These are phyloP conservation scores for Tychaedon coryphoeus DNA, from an alignment of 2,113 vertebrate species.

Conservation along the genomic window DNA sequence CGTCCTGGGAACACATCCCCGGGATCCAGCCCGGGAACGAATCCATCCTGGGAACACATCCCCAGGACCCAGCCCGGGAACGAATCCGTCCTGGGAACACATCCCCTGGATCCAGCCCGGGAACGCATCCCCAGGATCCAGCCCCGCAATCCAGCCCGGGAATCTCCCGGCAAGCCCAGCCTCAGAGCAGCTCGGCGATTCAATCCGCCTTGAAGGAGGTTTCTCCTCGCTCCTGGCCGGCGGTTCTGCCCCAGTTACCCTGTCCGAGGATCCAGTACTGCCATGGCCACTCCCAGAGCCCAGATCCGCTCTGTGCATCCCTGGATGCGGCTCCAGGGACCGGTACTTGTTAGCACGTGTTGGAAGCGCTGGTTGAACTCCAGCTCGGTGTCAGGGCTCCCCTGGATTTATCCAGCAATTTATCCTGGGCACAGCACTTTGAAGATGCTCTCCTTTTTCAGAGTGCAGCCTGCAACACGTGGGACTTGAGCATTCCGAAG, in stretches of 20 bases:
- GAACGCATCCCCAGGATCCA: neutral
- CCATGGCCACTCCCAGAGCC: accelerated
- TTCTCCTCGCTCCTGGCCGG: neutral
- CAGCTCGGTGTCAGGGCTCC: neutral
- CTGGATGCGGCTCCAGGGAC: neutral
- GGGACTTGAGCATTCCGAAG: neutral
- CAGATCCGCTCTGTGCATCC: neutral
- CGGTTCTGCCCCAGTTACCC: neutral
- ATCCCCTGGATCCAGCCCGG: neutral
- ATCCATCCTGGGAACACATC: no score
- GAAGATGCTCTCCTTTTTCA: neutral
- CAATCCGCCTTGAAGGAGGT: accelerated
- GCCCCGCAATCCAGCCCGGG: neutral
- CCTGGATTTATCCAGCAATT: neutral
- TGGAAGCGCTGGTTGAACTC: neutral
- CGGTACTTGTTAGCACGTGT: neutral
- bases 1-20: no score
- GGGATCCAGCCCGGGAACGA: accelerated
- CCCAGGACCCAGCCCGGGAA: neutral
- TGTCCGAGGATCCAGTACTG: accelerated
- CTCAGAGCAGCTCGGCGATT: neutral
- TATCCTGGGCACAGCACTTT: neutral
- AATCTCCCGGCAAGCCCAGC: neutral
- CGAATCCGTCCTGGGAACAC: accelerated
- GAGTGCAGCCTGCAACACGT: neutral